phyloP scores from a whole-genome alignment of 2,113 vertebrate species.

The Agapornis roseicollis region DNA sequence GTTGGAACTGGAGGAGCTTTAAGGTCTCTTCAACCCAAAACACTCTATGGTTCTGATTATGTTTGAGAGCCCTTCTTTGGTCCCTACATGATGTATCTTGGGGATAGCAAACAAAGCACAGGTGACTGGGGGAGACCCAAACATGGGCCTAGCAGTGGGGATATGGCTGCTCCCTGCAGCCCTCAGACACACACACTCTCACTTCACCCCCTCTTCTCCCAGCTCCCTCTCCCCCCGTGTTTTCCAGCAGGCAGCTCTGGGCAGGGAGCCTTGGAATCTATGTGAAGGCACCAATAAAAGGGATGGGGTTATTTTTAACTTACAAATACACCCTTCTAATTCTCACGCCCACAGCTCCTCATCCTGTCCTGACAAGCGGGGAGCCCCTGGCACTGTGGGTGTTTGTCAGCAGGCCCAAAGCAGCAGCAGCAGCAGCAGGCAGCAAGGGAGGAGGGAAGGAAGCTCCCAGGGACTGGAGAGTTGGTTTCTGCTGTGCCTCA shows the following conservation, averaged over 20 bases:
- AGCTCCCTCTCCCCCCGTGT: neutral
- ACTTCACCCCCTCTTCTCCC: neutral
- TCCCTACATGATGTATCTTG: rapidly evolving
- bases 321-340: conserved; percentile 4
- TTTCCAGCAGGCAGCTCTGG: neutral
- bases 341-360: neutral
- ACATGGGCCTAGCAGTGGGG: neutral
- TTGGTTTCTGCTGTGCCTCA: neutral
- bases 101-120: neutral
- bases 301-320: neutral
- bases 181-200: rapidly evolving
- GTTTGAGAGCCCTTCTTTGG: neutral
- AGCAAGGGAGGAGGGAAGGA: neutral
- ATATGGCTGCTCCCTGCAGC: neutral
- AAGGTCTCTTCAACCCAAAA: neutral
- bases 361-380: conserved; percentile 45
- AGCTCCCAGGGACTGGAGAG: neutral
- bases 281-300: neutral
- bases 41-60: no score
- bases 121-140: neutral
- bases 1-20: no score
- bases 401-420: conserved; percentile 25
- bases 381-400: conserved; percentile 26
- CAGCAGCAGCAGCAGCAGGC: neutral
- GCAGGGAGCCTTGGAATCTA: neutral